A percentile compares a stretch with the other conserved stretches of the same genome.
Evolutionary conservation across 2,113 vertebrate species (phyloP).

Genomic region (Axis porcinus): DNA sequence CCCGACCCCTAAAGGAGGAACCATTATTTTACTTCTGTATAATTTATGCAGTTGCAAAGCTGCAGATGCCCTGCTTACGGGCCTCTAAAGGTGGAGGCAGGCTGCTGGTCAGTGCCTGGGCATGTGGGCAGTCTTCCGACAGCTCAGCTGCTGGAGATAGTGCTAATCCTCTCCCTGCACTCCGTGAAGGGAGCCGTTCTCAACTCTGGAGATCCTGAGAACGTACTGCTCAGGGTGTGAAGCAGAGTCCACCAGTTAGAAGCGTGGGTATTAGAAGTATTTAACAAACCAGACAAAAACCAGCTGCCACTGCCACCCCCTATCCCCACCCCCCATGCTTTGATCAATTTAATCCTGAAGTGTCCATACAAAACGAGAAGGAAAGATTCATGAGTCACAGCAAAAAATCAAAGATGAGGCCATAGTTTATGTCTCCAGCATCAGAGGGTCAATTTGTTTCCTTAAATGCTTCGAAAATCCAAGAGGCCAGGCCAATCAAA

Average conservation of each 20-base stretch:
- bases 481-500: not conserved
- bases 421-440: not conserved
- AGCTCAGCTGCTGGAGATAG: not conserved
- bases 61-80: not conserved
- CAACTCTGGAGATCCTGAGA: not conserved
- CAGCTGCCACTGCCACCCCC: not conserved
- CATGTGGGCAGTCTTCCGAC: not conserved
- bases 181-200: not conserved
- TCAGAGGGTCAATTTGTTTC: not conserved
- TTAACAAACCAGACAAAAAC: not conserved
- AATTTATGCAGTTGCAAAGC: not conserved
- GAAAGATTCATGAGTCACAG: not conserved
- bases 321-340: not conserved
- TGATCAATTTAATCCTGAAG: not conserved
- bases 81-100: not conserved
- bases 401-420: not conserved
- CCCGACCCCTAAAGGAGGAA: not conserved
- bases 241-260: not conserved
- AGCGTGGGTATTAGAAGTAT: not conserved
- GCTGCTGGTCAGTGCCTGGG: not conserved
- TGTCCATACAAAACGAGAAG: not conserved
- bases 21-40: not conserved
- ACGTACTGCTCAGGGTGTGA: not conserved
- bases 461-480: constrained; percentile 20
- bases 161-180: not conserved